Conservation (phyloP, 2,797 vertebrate species). For the Chiroxiphia lanceolata region DNA sequence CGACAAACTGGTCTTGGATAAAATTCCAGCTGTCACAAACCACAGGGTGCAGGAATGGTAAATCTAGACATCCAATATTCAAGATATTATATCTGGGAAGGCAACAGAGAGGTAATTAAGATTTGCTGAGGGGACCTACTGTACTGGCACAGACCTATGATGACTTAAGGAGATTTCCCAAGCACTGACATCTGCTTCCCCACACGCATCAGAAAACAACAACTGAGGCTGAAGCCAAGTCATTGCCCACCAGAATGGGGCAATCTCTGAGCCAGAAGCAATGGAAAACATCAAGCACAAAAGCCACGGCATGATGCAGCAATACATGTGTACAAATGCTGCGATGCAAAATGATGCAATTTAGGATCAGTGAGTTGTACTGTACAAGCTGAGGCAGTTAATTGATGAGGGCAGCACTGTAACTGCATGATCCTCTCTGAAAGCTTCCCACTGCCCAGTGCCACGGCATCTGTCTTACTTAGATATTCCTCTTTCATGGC, state of each 20-base stretch:
- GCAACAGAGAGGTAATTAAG: not conserved
- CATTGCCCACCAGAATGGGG: not conserved
- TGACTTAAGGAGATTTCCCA: not conserved
- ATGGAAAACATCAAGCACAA: not conserved
- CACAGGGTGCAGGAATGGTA: not conserved
- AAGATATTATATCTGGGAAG: not conserved
- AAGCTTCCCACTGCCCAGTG: not conserved
- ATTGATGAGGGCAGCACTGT: not conserved
- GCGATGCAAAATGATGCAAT: not conserved
- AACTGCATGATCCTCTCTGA: not conserved
- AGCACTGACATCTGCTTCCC: not conserved
- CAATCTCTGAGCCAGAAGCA: not conserved
- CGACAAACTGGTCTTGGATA: not conserved
- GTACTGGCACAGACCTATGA: not conserved
- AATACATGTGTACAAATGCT: rapidly evolving
- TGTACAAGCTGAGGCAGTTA: not conserved
- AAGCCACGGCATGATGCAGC: not conserved
- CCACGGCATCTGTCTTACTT: not conserved
- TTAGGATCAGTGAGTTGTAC: not conserved
- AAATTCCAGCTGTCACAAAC: not conserved
- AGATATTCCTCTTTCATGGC: not conserved
- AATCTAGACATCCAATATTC: not conserved
- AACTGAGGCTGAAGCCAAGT: not conserved
- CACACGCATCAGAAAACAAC: not conserved
- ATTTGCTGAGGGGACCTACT: not conserved